Conservation (phyloP, 2,797 vertebrate species). For the Trichosurus vulpecula region DNA sequence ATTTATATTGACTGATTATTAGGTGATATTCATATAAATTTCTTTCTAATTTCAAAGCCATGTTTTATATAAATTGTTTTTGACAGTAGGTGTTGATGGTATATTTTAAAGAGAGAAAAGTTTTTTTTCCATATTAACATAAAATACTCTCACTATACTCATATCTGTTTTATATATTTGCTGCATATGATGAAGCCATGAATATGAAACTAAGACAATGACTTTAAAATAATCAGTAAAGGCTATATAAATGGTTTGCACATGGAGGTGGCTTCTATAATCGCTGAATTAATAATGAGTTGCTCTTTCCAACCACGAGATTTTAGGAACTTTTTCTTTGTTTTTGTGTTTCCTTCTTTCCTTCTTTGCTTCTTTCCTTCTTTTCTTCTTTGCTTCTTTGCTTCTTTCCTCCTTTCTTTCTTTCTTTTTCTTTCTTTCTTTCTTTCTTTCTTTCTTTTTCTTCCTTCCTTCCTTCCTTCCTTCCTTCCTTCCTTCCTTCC, state of each 20-base stretch:
- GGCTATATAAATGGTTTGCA: neutral
- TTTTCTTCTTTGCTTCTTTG: neutral
- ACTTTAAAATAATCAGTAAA: neutral
- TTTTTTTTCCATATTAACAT: neutral
- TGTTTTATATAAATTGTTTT: neutral
- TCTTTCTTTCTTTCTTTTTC: no score
- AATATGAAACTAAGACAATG: neutral
- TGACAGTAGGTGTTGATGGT: neutral
- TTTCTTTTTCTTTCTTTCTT: neutral
- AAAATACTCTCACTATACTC: neutral
- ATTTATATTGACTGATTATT: neutral
- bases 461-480: no score
- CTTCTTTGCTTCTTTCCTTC: fast-evolving
- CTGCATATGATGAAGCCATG: neutral
- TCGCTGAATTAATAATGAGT: neutral
- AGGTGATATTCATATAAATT: neutral
- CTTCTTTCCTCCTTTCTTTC: no score
- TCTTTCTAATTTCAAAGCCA: neutral
- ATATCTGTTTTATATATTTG: neutral
- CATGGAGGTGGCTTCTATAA: neutral
- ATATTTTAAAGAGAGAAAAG: neutral
- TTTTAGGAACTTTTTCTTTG: neutral
- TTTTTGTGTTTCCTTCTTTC: fast-evolving
- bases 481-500: no score
- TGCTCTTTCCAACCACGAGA: neutral